Conservation (phyloP, 2,888 invertebrate species). For the Pherbina coryleti region DNA sequence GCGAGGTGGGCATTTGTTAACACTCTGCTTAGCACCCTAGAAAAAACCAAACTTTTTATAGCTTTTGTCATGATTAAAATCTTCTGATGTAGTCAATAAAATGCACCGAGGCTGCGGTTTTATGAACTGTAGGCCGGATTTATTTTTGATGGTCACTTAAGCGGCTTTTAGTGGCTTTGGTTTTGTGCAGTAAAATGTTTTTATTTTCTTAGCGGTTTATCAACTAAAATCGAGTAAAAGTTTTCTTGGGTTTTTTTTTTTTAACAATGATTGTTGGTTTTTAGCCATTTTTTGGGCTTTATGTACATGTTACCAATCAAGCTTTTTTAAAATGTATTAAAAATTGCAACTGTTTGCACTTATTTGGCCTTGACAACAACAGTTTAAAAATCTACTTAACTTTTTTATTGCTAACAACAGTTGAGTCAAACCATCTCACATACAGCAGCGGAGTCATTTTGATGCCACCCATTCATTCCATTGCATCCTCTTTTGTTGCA, state of each 20-base stretch:
- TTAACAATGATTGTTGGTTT: neutral
- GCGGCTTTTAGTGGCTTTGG: conserved; percentile 7
- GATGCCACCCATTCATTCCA: neutral
- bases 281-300: neutral
- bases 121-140: conserved; percentile 5
- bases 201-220: neutral
- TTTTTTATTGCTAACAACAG: conserved; percentile 23
- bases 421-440: neutral
- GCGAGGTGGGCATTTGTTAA: neutral
- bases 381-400: conserved; percentile 21
- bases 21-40: neutral
- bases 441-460: neutral
- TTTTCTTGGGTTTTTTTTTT: neutral
- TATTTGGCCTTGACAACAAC: neutral
- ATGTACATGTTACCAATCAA: neutral
- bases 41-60: conserved; percentile 1
- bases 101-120: conserved; percentile 20
- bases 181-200: neutral
- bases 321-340: neutral
- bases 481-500: neutral
- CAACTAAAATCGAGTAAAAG: no score
- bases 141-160: conserved; percentile 22
- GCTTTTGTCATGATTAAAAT: conserved; percentile 22
- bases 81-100: conserved; percentile 20
- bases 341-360: conserved; percentile 16